Evolutionary conservation across 2,113 vertebrate species (phyloP).

Genomic region (Chroicocephalus ridibundus): DNA sequence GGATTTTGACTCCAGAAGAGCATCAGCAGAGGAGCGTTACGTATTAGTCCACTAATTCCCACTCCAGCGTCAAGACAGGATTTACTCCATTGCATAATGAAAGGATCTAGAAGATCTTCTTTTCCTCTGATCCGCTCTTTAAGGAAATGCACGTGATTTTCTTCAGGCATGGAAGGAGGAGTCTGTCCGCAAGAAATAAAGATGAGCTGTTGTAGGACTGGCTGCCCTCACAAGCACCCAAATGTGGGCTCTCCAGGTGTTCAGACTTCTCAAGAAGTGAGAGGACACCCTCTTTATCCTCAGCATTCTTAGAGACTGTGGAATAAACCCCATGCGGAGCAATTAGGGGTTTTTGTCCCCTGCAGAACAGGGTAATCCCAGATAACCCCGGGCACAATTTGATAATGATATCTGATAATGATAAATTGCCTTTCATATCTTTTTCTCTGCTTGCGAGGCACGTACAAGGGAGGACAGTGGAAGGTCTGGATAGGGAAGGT

Average conservation of each 20-base stretch:
- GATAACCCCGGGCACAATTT: neutral
- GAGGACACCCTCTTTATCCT: neutral
- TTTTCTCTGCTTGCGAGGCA: neutral
- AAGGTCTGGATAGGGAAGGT: neutral
- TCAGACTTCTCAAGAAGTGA: neutral
- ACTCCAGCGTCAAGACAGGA: neutral
- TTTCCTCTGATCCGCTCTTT: neutral
- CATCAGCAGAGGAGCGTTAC: neutral
- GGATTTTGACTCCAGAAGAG: neutral
- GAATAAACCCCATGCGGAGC: neutral
- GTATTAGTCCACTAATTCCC: neutral
- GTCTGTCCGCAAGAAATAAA: neutral
- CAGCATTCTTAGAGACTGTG: neutral
- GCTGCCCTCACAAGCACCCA: neutral
- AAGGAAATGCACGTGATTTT: neutral
- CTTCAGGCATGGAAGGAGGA: neutral
- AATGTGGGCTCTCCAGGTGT: neutral
- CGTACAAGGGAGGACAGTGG: neutral
- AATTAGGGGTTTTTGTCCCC: neutral
- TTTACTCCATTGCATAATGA: neutral
- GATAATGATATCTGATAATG: neutral
- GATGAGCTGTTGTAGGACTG: neutral
- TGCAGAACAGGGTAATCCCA: neutral
- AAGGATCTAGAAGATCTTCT: neutral
- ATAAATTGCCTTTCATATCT: neutral